Base-by-base conservation (phyloP, 2,113 vertebrate species). In the Benthochromis sp. region DNA sequence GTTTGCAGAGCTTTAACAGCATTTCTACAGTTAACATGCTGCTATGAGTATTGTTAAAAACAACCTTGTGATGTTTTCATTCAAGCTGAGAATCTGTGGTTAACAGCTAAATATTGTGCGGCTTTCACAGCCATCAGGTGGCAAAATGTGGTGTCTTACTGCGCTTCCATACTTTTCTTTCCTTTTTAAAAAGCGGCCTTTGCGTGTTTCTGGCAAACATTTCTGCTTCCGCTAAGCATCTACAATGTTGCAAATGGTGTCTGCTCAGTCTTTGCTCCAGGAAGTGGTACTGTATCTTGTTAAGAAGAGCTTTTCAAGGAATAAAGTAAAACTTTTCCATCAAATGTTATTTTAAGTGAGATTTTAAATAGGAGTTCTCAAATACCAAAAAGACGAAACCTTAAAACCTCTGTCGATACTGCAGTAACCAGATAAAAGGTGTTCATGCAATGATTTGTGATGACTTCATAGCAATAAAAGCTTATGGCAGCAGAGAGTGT, bases 201-300 rank as follows among this genome's bases (percentile, higher is more conserved):
- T 88, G 84, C 93, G 13, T 71, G 91, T 92, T 84, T 73, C 76
- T 91, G 93, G 86, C 89, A 85, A 69, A 36, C 9, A 24, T 61
- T 93, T 81, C 57, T 27, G 57, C 80, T 86, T 90, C 43, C 21
- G 29, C 55, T 8, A 69, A 84, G 53, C 27, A 86, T 89, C 50
- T 52, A 54, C 38, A 81, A 83, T 34, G 52, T 31, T 92, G 55
- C 66, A 93, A 85, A 83, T 53, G 10, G 87, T 86, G 66, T 76
- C 69, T 63, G 31, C 90, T 86, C 90, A 66, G 84, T 90, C 24
- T 88, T 81, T 88, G 13, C 71, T 89, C 78, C 63, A 86, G 73
- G 83, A 83, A 83, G 78, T 86, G 45, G 24, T 45, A 59, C n/a
- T 19, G 71, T 27, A 52, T 71, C 73, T 89, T 81, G 82, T 87